A percentile compares a stretch with the other conserved stretches of the same genome.
Evolutionary conservation across 2,888 invertebrate genomes (phyloP).

Genomic region (Eristalinus aeneus): DNA sequence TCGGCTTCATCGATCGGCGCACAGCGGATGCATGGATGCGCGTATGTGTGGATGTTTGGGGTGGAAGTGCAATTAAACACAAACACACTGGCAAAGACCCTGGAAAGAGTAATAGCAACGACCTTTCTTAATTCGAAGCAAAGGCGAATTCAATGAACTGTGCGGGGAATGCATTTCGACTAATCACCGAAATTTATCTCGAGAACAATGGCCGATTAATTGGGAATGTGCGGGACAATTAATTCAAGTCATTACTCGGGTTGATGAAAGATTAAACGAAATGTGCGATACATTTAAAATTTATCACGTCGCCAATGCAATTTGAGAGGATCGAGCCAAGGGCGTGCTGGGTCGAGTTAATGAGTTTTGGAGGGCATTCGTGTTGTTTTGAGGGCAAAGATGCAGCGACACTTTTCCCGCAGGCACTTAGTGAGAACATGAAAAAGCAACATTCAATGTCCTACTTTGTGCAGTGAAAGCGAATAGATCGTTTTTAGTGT

Average conservation of each 20-base stretch:
- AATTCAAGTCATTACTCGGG: constrained; percentile 1
- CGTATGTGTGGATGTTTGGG: not conserved
- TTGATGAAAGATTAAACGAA: not conserved
- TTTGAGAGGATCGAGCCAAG: not conserved
- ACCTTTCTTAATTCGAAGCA: not conserved
- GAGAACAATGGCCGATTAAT: constrained; percentile 31
- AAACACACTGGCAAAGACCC: not conserved
- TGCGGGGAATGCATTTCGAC: not conserved
- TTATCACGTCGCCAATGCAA: not conserved
- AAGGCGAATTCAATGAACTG: not conserved
- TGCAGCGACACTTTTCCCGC: no score
- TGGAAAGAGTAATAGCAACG: not conserved
- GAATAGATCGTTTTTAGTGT: no score
- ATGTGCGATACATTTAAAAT: not conserved
- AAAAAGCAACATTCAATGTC: no score
- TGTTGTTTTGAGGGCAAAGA: no score
- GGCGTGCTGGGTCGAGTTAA: not conserved
- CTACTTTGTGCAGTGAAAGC: no score
- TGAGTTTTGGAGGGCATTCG: not conserved
- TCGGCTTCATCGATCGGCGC: constrained; percentile 22
- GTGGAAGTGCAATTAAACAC: constrained; percentile 16
- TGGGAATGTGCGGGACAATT: constrained; percentile 4
- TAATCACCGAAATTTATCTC: not conserved
- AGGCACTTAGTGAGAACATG: no score
- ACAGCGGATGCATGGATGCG: constrained; percentile 40